phyloP scores from a whole-genome alignment of 2,113 vertebrate species.

The Brachionichthys hirsutus region DNA sequence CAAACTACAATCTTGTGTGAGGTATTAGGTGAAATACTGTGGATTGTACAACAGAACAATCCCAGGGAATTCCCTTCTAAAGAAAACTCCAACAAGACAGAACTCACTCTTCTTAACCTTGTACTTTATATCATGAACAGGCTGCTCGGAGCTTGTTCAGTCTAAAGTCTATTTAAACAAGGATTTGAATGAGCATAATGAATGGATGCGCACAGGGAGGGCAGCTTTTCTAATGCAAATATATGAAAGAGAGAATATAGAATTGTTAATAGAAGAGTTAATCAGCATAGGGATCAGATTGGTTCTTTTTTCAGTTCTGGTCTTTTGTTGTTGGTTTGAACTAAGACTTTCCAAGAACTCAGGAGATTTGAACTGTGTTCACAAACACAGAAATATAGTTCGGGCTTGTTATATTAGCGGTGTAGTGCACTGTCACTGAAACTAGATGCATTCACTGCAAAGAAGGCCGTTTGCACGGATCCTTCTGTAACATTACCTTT shows the following conservation, averaged over 20 bases:
- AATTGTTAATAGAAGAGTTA: slow-evolving; percentile 38
- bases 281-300: slow-evolving; percentile 26
- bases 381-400: too few species aligned
- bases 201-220: slow-evolving; percentile 51
- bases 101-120: slow-evolving; percentile 57
- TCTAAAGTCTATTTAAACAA: slow-evolving; percentile 67
- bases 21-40: slow-evolving; percentile 15
- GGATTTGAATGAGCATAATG: slow-evolving; percentile 67
- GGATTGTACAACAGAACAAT: slow-evolving; percentile 42
- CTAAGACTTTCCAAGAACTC: slow-evolving; percentile 8
- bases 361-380: background rate
- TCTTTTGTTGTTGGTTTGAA: slow-evolving; percentile 18
- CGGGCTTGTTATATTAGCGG: too few species aligned
- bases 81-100: slow-evolving; percentile 66
- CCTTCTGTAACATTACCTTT: slow-evolving; percentile 81
- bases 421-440: too few species aligned
- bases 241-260: slow-evolving; percentile 37
- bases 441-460: too few species aligned
- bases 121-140: slow-evolving; percentile 57
- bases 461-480: background rate
- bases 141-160: slow-evolving; percentile 52
- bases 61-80: slow-evolving; percentile 73
- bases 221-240: slow-evolving; percentile 57
- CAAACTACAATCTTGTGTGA: slow-evolving; percentile 22
- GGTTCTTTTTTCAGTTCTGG: slow-evolving; percentile 9